phyloP scores from a whole-genome alignment of 2,888 invertebrate species.

The Cheilosia urbana region DNA sequence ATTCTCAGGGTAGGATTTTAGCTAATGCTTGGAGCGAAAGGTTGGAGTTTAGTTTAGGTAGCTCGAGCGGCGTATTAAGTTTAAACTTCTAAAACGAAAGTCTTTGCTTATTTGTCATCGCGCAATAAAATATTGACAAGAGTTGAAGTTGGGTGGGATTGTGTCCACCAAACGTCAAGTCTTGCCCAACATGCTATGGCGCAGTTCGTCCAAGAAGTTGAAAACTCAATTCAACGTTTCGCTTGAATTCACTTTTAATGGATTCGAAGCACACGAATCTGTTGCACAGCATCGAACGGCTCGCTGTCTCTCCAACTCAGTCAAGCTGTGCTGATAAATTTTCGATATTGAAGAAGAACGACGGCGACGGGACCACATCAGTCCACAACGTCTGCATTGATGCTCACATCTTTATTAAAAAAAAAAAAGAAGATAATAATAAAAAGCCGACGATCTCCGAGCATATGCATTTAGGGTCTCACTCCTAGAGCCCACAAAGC shows the following conservation, averaged over 20 bases:
- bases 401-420: constrained; percentile 73
- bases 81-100: neutral
- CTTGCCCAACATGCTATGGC: neutral
- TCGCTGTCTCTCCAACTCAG: neutral
- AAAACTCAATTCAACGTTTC: constrained; percentile 48
- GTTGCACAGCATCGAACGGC: constrained; percentile 26
- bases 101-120: too few species aligned
- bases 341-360: constrained; percentile 68
- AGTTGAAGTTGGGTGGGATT: neutral
- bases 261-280: constrained; percentile 71
- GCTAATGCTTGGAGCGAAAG: too few species aligned
- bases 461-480: constrained; percentile 50
- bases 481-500: constrained; percentile 20
- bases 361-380: constrained; percentile 66
- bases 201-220: constrained; percentile 41
- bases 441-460: constrained; percentile 43
- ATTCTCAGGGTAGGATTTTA: too few species aligned
- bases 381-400: constrained; percentile 71
- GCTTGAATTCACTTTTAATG: constrained; percentile 69
- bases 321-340: constrained; percentile 58
- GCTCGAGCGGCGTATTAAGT: too few species aligned
- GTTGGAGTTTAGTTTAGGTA: too few species aligned
- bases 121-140: neutral
- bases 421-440: constrained; percentile 48
- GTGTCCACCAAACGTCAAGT: neutral